Percentiles rank a stretch among this genome's conserved stretches.
These are phyloP conservation scores for Acronicta leporina DNA, from an alignment of 2,888 invertebrate genomes.

Conservation along the genomic window DNA sequence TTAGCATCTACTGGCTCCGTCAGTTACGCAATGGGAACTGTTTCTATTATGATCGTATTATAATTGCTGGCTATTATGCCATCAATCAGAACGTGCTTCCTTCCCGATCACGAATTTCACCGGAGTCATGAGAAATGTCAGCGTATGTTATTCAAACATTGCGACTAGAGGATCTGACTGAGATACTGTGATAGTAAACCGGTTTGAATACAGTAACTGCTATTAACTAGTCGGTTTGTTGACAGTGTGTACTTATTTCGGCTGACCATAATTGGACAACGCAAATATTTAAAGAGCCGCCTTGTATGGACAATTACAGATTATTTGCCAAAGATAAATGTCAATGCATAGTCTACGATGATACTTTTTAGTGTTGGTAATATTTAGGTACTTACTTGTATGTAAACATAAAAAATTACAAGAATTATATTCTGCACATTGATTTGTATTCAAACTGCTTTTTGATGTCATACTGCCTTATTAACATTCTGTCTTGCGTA, in stretches of 20 bases:
- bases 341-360: constrained; percentile 18
- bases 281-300: constrained; percentile 73
- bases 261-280: constrained; percentile 70
- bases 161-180: constrained; percentile 57
- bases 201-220: constrained; percentile 64
- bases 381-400: constrained; percentile 6
- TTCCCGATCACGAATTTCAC: constrained; percentile 79
- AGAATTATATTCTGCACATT: background rate
- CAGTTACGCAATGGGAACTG: constrained; percentile 73
- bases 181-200: constrained; percentile 69
- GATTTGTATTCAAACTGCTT: constrained; percentile 22
- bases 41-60: constrained; percentile 70
- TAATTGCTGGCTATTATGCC: constrained; percentile 73
- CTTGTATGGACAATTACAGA: constrained; percentile 69
- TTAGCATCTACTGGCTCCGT: constrained; percentile 33
- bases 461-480: constrained; percentile 34
- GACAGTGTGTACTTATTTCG: constrained; percentile 69
- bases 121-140: constrained; percentile 79
- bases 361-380: constrained; percentile 9
- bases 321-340: constrained; percentile 70
- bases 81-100: constrained; percentile 73
- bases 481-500: constrained; percentile 35
- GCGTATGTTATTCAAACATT: constrained; percentile 64
- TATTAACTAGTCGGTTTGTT: constrained; percentile 64
- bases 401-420: background rate